Base-by-base conservation (phyloP, 2,797 vertebrate genomes). In the Pseudochirops cupreus region DNA sequence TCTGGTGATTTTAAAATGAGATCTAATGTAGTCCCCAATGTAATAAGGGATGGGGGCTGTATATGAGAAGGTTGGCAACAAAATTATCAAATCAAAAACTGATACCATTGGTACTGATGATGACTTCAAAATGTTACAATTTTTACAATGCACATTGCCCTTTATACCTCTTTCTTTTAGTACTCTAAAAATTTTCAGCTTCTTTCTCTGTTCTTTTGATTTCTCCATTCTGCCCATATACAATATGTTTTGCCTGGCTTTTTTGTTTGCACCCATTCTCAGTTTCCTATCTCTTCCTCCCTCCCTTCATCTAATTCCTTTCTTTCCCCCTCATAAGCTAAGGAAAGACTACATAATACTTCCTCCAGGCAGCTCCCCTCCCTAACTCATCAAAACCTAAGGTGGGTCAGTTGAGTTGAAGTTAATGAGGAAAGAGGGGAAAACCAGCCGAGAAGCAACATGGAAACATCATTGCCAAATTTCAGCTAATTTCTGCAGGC, bases 401-500 rank as follows among this genome's bases (percentile, higher is more conserved):
- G 74, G 74, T 87, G 74, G 39, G 39, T 87, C 74, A 87, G 1
- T 50, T 33, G 7, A 95, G 7, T 56, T 90, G 87, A 53, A 95
- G 92, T 74, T 94, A n/a, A 92, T 39, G 50, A 33, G n/a, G 2
- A 1, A 92, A 54, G 1, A 4, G 67, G 39, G n/a, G 57, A 46
- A 94, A 90, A 96, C 12, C 57, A 87, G 1, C 52, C n/a, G 3
- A 28, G 9, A 2, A 91, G 57, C 90, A 90, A 26, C 7, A 92
- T 11, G 29, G 67, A 1, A 67, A 92, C 0, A 0, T 59, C 31
- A 12, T 74, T 92, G 46, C 5, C 54, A 91, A 46, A 7, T 91
- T 97, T 92, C 90, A 46, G 46, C 31, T 93, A 90, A 28, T 91
- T 95, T 97, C 93, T 94, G 9, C 33, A 57, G 93, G 90, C 91